Evolutionary conservation across 2,888 invertebrate genomes (phyloP).

Genomic region (Elegia similella): DNA sequence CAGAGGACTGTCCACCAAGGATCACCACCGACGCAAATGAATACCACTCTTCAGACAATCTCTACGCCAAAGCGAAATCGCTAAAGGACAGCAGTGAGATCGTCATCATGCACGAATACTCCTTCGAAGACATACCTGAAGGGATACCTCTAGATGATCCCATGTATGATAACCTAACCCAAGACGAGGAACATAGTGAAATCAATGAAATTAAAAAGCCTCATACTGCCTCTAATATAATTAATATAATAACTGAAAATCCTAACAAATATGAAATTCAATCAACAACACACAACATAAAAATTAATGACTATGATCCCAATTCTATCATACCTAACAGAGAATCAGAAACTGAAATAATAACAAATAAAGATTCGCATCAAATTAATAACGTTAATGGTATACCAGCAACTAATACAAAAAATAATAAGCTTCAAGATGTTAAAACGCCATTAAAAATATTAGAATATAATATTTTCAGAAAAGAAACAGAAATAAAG

Average conservation of each 20-base stretch:
- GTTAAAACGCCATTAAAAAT: background rate
- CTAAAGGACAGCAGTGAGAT: conserved; percentile 52
- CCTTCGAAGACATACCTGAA: conserved; percentile 67
- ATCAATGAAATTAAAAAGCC: conserved; percentile 6
- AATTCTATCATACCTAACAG: background rate
- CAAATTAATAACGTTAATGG: background rate
- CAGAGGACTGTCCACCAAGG: conserved; percentile 67
- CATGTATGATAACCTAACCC: conserved; percentile 57
- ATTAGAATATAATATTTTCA: background rate
- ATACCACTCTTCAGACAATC: conserved; percentile 54
- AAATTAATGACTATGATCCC: background rate
- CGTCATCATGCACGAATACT: conserved; percentile 59
- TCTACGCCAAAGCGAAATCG: conserved; percentile 60
- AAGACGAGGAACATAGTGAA: conserved; percentile 29
- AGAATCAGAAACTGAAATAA: background rate
- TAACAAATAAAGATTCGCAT: background rate
- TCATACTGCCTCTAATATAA: conserved; percentile 6
- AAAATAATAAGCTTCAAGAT: background rate
- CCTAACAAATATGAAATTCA: background rate
- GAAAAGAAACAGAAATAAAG: background rate
- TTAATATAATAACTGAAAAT: background rate
- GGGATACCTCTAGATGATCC: conserved; percentile 69
- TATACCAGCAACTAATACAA: background rate
- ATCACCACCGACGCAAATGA: conserved; percentile 48
- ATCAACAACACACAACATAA: background rate